Conservation (phyloP, 2,888 invertebrate genomes). For the Proisotoma minuta region DNA sequence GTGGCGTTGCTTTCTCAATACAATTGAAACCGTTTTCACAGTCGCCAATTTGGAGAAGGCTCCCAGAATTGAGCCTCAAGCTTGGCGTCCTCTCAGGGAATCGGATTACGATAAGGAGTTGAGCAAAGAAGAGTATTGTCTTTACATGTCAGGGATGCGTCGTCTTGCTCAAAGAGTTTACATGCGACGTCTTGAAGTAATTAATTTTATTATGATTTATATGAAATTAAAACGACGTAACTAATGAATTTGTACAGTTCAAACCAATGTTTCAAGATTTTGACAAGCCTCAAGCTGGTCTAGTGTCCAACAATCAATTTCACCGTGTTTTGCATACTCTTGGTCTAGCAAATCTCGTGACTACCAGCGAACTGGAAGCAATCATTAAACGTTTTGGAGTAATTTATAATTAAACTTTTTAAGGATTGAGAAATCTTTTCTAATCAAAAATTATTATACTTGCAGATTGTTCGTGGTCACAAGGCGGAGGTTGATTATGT, state of each 20-base stretch:
- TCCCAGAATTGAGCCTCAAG: slow-evolving; percentile 61
- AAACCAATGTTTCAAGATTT: slow-evolving; percentile 46
- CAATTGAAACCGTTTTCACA: slow-evolving; percentile 66
- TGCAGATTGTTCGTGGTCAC: slow-evolving; percentile 42
- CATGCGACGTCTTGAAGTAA: slow-evolving; percentile 37
- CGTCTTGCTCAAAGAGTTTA: slow-evolving; percentile 35
- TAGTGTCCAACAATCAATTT: slow-evolving; percentile 45
- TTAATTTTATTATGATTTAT: not conserved
- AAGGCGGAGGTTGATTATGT: slow-evolving; percentile 45
- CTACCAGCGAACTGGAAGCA: slow-evolving; percentile 41
- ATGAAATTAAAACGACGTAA: not conserved
- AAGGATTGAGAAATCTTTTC: not conserved
- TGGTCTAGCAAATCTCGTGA: slow-evolving; percentile 37
- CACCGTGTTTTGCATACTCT: slow-evolving; percentile 45
- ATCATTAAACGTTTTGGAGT: slow-evolving; percentile 43
- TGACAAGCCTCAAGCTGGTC: slow-evolving; percentile 43
- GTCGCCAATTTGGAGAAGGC: slow-evolving; percentile 63
- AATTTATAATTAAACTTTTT: slow-evolving; percentile 7
- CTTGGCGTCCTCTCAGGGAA: slow-evolving; percentile 44
- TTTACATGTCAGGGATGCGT: slow-evolving; percentile 39
- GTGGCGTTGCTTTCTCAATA: slow-evolving; percentile 59
- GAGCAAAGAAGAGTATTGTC: slow-evolving; percentile 33
- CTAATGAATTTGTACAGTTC: slow-evolving; percentile 30
- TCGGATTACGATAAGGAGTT: slow-evolving; percentile 45
- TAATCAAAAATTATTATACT: no score